Conservation (phyloP, 2,888 invertebrate species). For the Trichogramma evanescens region DNA sequence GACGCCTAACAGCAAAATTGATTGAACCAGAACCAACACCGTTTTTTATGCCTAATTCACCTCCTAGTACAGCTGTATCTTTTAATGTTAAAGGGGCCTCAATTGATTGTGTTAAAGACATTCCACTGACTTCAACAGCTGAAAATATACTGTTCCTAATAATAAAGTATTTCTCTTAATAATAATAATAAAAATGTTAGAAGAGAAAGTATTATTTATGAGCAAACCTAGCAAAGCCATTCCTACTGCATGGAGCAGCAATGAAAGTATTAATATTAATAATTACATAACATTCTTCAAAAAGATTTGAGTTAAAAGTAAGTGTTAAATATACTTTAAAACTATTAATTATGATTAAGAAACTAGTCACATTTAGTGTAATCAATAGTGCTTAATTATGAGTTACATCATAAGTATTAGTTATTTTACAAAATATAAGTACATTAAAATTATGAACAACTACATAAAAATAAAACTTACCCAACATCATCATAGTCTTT, state of each 20-base stretch:
- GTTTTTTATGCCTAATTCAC: slow-evolving; percentile 78
- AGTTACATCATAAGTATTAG: background rate
- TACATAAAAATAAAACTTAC: slow-evolving; percentile 19
- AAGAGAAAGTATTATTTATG: background rate
- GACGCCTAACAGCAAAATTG: slow-evolving; percentile 66
- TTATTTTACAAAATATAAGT: background rate
- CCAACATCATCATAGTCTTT: slow-evolving; percentile 36
- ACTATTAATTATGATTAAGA: too few species aligned
- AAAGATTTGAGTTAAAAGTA: background rate
- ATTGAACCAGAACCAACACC: slow-evolving; percentile 79
- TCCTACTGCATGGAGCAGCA: slow-evolving; percentile 9
- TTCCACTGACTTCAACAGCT: slow-evolving; percentile 81
- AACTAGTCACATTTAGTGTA: background rate
- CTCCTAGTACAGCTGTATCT: slow-evolving; percentile 78
- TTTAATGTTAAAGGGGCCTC: slow-evolving; percentile 83
- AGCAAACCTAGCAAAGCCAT: slow-evolving; percentile 12
- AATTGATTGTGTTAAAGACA: slow-evolving; percentile 87
- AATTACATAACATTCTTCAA: background rate
- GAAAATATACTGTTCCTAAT: slow-evolving; percentile 56
- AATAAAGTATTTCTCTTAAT: slow-evolving; percentile 6
- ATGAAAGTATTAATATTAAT: background rate
- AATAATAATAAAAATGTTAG: background rate
- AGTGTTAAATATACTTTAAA: background rate
- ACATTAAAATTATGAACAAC: slow-evolving; percentile 27
- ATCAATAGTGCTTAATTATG: background rate